phyloP scores from a whole-genome alignment of 2,797 vertebrate species.

The Rhadinocentrus ornatus region DNA sequence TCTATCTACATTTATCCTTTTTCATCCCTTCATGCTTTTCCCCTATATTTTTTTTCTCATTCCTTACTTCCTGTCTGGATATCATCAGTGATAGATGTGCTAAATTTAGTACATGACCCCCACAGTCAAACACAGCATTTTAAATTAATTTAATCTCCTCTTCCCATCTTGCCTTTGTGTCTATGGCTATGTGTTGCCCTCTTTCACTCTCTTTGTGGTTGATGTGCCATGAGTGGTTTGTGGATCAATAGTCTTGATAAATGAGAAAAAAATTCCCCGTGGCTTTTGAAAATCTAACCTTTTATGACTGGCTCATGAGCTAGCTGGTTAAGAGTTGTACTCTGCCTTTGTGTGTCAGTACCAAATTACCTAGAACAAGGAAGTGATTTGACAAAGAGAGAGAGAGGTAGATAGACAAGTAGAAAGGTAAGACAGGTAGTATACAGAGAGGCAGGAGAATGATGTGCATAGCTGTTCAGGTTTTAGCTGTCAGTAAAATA shows the following conservation, averaged over 20 bases:
- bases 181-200: slow-evolving; percentile 23
- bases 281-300: slow-evolving; percentile 55
- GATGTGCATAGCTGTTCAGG: slow-evolving; percentile 13
- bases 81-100: slow-evolving; percentile 46
- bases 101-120: slow-evolving; percentile 46
- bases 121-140: slow-evolving; percentile 47
- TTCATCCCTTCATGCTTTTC: slow-evolving; percentile 9
- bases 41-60: not conserved
- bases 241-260: slow-evolving; percentile 69
- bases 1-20: slow-evolving; percentile 26
- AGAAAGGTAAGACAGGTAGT: not conserved
- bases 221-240: slow-evolving; percentile 48
- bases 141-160: slow-evolving; percentile 63
- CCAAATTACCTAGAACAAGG: slow-evolving; percentile 24
- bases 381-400: slow-evolving; percentile 19
- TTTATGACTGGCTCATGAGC: slow-evolving; percentile 52
- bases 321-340: slow-evolving; percentile 44
- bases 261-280: slow-evolving; percentile 54
- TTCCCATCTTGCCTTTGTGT: slow-evolving; percentile 47
- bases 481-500: slow-evolving; percentile 23
- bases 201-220: slow-evolving; percentile 28
- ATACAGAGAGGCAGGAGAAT: not conserved
- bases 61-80: slow-evolving; percentile 12
- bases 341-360: slow-evolving; percentile 15
- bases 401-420: slow-evolving; percentile 11